Evolutionary conservation across 2,888 invertebrate genomes (phyloP), one percentile per base, ranked within the genome.

Genomic region (Drosophila formosana): DNA sequence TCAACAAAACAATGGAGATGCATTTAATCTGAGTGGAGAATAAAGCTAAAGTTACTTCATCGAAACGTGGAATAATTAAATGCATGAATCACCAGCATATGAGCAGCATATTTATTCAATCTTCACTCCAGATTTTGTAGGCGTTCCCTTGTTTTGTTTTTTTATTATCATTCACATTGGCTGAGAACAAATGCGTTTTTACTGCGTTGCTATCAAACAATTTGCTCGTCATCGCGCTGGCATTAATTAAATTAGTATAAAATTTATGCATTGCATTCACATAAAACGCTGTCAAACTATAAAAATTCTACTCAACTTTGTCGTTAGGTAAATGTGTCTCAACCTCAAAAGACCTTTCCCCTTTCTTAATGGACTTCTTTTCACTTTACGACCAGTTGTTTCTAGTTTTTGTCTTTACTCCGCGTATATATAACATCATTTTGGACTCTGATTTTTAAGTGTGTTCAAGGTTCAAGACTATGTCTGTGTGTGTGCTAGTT

Each of bases 191-290:
- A 60, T 34, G 26, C 9, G 18, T 11, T 56, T 76, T 73, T 8
- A 58, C 46, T 32, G 32, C n/a, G 9, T 30, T 43, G 56, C 66
- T 50, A 47, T 62, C 32, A 60, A 60, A 72, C 57, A 61, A 75
- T 57, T 75, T 67, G 62, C 51, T 66, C n/a, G 43, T 18, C 51
- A 13, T n/a, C 28, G 25, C 46, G 34, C n/a, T 52, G 4, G 8
- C 26, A 26, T 62, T 65, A 73, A 69, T 60, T 74, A 63, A 76
- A 78, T 63, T 64, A 49, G 56, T 43, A 25, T 56, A 56, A 56
- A 72, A 65, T 47, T 7, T 64, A 64, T 66, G 62, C 51, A 56
- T 30, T 65, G 52, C 37, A 26, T 32, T 7, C 32, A 13, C 62
- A 52, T 66, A 60, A 69, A 75, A 56, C 28, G 9, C 13, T 6